Percentiles rank a stretch among this genome's conserved stretches.
Conservation (phyloP, 2,797 vertebrate genomes). For the Lithobates sylvaticus region DNA sequence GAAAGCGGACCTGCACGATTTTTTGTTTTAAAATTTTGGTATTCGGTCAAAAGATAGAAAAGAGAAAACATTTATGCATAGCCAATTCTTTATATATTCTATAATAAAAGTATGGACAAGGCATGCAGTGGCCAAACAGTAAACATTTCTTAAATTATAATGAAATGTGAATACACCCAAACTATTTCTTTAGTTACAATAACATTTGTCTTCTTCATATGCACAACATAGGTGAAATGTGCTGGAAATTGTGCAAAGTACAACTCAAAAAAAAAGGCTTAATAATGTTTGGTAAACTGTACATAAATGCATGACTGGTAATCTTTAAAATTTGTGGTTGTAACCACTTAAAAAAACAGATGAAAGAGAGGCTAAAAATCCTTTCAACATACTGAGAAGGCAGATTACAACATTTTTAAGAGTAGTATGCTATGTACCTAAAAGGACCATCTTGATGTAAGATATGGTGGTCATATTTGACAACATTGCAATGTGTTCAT, state of each 20-base stretch:
- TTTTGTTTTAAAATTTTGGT: too few relatives aligned
- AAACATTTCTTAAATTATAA: too few relatives aligned
- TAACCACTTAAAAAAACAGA: neutral
- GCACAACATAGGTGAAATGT: neutral
- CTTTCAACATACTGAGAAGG: neutral
- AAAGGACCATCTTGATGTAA: conserved; percentile 90
- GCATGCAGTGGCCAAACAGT: too few relatives aligned
- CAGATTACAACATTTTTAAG: neutral
- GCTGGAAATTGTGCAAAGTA: neutral
- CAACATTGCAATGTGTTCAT: conserved; percentile 92
- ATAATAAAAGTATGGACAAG: too few relatives aligned
- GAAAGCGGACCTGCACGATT: too few relatives aligned
- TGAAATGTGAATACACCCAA: too few relatives aligned
- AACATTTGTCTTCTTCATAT: too few relatives aligned
- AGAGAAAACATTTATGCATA: too few relatives aligned
- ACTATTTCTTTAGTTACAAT: too few relatives aligned
- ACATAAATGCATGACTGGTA: neutral
- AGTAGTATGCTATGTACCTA: conserved; percentile 65
- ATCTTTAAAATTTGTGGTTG: neutral
- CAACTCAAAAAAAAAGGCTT: neutral
- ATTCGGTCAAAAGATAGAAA: too few relatives aligned
- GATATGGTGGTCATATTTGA: conserved; percentile 84
- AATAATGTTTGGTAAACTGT: neutral
- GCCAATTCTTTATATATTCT: too few relatives aligned
- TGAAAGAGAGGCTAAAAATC: neutral